Evolutionary conservation across 2,888 invertebrate genomes (phyloP), one percentile per base, ranked within the genome.

Genomic region (Miltochrista miniata): DNA sequence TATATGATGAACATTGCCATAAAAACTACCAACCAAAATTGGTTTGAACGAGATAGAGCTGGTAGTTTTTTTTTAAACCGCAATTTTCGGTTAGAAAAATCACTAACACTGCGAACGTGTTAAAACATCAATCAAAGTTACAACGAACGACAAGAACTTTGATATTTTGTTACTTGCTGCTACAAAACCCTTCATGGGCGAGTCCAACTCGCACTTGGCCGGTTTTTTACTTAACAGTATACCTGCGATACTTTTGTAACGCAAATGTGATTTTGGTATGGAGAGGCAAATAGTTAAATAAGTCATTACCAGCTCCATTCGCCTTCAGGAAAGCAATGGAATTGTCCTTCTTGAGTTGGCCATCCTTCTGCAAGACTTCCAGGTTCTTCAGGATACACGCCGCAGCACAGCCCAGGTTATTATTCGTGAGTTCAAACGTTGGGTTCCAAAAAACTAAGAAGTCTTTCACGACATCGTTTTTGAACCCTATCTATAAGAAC

Each of bases 381-480:
- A 81, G 58, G 37, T 63, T 69, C 0, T 59, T 11, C 13, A 70
- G 45, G 4, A 74, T 57, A 48, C 83, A 83, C 12, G 70, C 59
- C 9, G 76, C 35, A 0, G 67, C 70, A 34, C 83, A 83, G 0
- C 83, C 83, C 12, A 65, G 51, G 14, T 70, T 61, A 4, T 14
- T 48, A 24, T 61, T 53, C 0, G 1, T 30, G 2, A 80, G 45
- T 4, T 33, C 5, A 30, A 69, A 51, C 0, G 43, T 51, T 0
- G 53, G 45, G 18, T 69, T 54, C 83, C 83, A 82, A 53, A 69
- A 81, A 30, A 71, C 49, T 1, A 62, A 14, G n/a, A 80, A 61
- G n/a, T 79, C 76, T 0, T n/a, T 3, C 12, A 64, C 49, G 0
- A 80, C 58, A 0, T 55, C 49, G 0, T 63, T 18, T 0, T 52